These are phyloP conservation scores for Drosophila teissieri DNA, from an alignment of 1,140 invertebrate genomes.

Conservation along the genomic window DNA sequence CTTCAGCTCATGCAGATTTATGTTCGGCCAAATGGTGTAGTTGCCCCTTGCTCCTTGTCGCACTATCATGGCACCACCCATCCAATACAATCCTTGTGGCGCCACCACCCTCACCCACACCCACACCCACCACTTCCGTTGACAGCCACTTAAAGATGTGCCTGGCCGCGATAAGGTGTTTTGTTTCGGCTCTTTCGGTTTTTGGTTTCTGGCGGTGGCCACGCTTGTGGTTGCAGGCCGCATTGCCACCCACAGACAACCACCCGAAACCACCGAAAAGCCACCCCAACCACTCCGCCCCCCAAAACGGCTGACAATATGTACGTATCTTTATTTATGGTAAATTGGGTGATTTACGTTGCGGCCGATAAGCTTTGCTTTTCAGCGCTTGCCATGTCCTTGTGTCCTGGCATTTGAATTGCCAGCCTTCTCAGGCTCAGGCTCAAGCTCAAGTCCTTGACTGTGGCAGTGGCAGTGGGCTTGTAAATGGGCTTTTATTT, in stretches of 20 bases:
- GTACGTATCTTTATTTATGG: slow-evolving; percentile 82
- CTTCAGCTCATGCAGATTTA: slow-evolving; percentile 49
- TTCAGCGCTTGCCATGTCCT: slow-evolving; percentile 67
- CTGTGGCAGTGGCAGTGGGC: slow-evolving; percentile 8
- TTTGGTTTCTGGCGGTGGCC: slow-evolving; percentile 44
- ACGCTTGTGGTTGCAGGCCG: slow-evolving; percentile 24
- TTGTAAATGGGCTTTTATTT: slow-evolving; percentile 75
- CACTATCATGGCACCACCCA: slow-evolving; percentile 14
- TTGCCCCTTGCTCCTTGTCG: slow-evolving; percentile 15
- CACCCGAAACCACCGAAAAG: background rate
- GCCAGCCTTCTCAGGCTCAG: slow-evolving; percentile 46
- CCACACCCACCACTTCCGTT: slow-evolving; percentile 44
- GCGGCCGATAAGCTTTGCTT: slow-evolving; percentile 81
- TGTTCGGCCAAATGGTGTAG: slow-evolving; percentile 55
- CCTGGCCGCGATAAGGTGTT: slow-evolving; percentile 76
- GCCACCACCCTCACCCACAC: background rate
- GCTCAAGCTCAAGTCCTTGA: slow-evolving; percentile 58
- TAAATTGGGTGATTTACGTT: slow-evolving; percentile 84
- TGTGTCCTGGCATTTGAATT: slow-evolving; percentile 71
- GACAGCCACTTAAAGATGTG: slow-evolving; percentile 83
- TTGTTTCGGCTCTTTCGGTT: slow-evolving; percentile 60
- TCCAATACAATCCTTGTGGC: background rate
- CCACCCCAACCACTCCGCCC: background rate
- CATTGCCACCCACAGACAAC: slow-evolving; percentile 5
- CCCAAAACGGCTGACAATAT: slow-evolving; percentile 65